Evolutionary conservation across 1,140 invertebrate genomes (phyloP).

Genomic region (Drosophila suzukii): DNA sequence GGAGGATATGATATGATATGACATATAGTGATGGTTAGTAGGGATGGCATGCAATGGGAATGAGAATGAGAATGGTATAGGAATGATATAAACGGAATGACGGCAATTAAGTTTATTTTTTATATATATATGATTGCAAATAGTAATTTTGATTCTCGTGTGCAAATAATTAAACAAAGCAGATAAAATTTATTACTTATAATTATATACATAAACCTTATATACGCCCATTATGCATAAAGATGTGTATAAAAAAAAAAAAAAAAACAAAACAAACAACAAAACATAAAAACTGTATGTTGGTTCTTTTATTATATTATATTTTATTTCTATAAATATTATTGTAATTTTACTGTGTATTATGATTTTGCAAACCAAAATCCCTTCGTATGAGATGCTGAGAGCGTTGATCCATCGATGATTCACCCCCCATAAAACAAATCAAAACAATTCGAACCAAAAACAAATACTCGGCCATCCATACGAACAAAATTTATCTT

Average conservation of each 20-base stretch:
- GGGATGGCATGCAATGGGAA: conserved; percentile 44
- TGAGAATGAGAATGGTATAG: conserved; percentile 30
- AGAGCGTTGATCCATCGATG: conserved; percentile 54
- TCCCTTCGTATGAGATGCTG: conserved; percentile 38
- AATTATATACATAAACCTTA: conserved; percentile 77
- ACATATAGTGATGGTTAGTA: conserved; percentile 41
- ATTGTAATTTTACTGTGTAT: conserved; percentile 59
- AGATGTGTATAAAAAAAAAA: conserved; percentile 55
- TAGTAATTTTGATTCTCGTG: conserved; percentile 83
- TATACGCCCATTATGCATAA: conserved; percentile 62
- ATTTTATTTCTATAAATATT: conserved; percentile 51
- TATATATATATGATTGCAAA: conserved; percentile 83
- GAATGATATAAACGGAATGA: conserved; percentile 43
- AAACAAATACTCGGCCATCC: conserved; percentile 71
- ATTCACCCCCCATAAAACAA: conserved; percentile 42
- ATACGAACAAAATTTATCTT: conserved; percentile 55
- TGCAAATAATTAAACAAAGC: conserved; percentile 79
- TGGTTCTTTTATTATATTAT: conserved; percentile 65
- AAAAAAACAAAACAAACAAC: conserved; percentile 37
- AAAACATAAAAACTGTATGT: conserved; percentile 57
- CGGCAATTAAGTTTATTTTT: conserved; percentile 83
- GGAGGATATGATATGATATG: conserved; percentile 49
- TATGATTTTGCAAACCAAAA: conserved; percentile 61
- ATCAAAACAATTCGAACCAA: conserved; percentile 70
- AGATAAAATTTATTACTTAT: conserved; percentile 81